Evolutionary conservation across 2,113 vertebrate genomes (phyloP).

Genomic region (Heliornis fulica): DNA sequence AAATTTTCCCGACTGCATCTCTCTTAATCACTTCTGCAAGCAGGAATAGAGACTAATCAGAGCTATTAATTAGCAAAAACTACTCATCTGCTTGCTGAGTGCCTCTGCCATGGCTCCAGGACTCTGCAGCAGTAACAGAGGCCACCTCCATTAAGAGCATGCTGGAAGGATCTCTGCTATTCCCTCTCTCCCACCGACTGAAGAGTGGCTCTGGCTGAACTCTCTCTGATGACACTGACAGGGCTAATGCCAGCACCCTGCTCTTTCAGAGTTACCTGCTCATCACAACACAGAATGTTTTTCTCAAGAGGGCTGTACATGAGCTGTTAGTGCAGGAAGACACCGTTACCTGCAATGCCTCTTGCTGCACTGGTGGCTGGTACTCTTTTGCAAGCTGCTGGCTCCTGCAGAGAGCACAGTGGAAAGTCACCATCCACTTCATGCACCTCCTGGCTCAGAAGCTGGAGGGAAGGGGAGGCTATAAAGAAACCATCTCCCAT

Average conservation of each 20-base stretch:
- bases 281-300: not conserved
- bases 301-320: not conserved
- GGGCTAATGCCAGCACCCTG: not conserved
- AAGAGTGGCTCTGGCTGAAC: not conserved
- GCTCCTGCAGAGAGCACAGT: not conserved
- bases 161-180: not conserved
- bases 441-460: not conserved
- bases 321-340: not conserved
- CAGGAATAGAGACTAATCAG: not conserved
- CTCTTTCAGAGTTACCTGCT: not conserved
- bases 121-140: accelerated
- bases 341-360: not conserved
- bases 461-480: not conserved
- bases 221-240: not conserved
- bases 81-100: not conserved
- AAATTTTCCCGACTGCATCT: not conserved
- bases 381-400: not conserved
- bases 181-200: not conserved
- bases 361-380: not conserved
- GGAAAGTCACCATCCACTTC: not conserved
- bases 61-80: not conserved
- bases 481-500: not conserved
- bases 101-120: not conserved
- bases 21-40: not conserved
- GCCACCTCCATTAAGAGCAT: not conserved